These are phyloP conservation scores for Iguana delicatissima DNA, from an alignment of 2,797 vertebrate species.

Conservation along the genomic window DNA sequence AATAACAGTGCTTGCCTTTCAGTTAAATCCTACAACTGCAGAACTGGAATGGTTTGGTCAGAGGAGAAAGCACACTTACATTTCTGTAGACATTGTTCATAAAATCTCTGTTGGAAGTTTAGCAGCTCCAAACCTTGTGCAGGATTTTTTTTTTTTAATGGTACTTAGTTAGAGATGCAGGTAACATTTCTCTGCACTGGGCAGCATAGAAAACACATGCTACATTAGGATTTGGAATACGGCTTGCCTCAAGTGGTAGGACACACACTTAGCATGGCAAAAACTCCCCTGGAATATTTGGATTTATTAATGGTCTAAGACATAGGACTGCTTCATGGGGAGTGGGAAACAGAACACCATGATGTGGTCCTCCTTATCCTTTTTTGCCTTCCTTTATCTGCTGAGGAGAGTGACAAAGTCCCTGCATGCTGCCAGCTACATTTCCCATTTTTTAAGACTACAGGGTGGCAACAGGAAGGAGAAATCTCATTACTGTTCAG, in stretches of 20 bases:
- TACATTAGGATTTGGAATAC: not conserved
- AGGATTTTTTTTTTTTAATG: not conserved
- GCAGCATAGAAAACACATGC: not conserved
- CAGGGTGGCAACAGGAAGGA: not conserved
- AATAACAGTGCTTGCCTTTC: not conserved
- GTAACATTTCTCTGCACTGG: not conserved
- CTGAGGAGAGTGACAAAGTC: not conserved
- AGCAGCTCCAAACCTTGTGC: not conserved
- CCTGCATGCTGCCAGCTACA: rapidly evolving
- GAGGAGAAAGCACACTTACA: not conserved
- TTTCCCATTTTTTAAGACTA: not conserved
- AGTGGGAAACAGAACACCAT: too few relatives aligned
- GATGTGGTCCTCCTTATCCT: too few relatives aligned
- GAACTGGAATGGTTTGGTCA: not conserved
- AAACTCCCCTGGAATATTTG: not conserved
- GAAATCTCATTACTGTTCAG: not conserved
- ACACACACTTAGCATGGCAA: too few relatives aligned
- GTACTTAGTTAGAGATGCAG: not conserved
- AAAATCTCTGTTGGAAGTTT: not conserved
- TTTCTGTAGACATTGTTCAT: not conserved
- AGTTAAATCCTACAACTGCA: not conserved
- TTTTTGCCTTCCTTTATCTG: not conserved
- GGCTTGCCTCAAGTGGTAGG: not conserved
- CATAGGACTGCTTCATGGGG: not conserved
- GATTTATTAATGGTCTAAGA: not conserved